Conservation (phyloP, 1,140 invertebrate genomes). For the Sipha flava region DNA sequence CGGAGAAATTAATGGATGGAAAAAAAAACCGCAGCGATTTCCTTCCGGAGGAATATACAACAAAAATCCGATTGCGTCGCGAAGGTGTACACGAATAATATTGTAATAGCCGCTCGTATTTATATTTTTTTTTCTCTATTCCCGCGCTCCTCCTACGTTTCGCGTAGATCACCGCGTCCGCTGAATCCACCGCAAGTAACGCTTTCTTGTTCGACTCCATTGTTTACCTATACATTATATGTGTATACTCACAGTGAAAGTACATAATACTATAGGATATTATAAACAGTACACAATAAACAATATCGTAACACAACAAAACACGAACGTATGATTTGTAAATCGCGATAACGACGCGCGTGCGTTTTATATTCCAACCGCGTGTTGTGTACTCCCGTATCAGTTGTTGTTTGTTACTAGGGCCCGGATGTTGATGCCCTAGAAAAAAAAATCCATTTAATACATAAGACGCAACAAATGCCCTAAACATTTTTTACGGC, state of each 20-base stretch:
- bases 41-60: background rate
- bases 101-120: no score
- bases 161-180: background rate
- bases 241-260: background rate
- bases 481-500: no score
- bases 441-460: no score
- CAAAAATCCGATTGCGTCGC: background rate
- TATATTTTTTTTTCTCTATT: background rate
- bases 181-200: background rate
- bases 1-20: no score
- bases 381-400: no score
- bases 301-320: background rate
- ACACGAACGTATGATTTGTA: background rate
- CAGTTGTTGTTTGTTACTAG: no score
- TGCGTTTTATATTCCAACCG: no score
- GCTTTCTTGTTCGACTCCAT: conserved; percentile 12
- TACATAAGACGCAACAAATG: no score
- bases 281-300: background rate
- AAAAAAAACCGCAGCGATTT: background rate
- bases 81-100: background rate
- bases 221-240: background rate
- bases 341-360: background rate
- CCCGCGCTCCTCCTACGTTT: background rate
- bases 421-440: no score
- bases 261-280: background rate